Base-by-base conservation (phyloP, 2,888 invertebrate genomes). In the Teinopalpus imperialis region DNA sequence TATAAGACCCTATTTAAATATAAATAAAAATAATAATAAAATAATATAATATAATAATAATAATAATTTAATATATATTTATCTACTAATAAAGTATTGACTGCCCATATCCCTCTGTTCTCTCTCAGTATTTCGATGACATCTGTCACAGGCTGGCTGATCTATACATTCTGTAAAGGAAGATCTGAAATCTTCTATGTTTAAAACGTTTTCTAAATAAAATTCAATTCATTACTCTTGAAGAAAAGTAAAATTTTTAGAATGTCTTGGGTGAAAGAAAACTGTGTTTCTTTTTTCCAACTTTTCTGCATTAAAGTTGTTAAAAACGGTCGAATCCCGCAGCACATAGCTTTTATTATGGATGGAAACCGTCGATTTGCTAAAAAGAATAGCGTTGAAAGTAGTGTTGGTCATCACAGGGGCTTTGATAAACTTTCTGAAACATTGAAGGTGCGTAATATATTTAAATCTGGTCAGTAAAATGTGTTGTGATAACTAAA, bases 311-410 rank as follows among this genome's bases (percentile, higher is more conserved):
- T 88, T 23, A 81, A 81, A 73, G 88, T 98, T 4, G 82, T 97
- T 12, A 94, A 93, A 77, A 92, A 93, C 23, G 98, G 98, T 1
- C 91, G 93, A 18, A 87, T 98, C 48, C 99, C 99, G 0, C 91
- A 92, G 51, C 99, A 99, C 79, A 90, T 99, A 53, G 98, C 98
- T 1, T 94, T 99, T 69, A 99, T 99, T 51, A 99, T 99, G 98
- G 99, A 99, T 83, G 99, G 99, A 3, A 99, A 99, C 80, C 91
- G 99, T 42, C 91, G 99, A 41, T 99, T 92, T 81, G 99, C 99
- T 0, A 93, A 91, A 53, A 96, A 95, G 66, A 91, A 92, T 29
- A 92, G 94, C 29, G 91, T 96, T 0, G 89, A 93, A 41, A 94
- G 93, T 62, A 89, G 93, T 35, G 92, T 94, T 56, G 98, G 99